phyloP scores from a whole-genome alignment of 2,113 vertebrate species.

The Osmerus eperlanus region DNA sequence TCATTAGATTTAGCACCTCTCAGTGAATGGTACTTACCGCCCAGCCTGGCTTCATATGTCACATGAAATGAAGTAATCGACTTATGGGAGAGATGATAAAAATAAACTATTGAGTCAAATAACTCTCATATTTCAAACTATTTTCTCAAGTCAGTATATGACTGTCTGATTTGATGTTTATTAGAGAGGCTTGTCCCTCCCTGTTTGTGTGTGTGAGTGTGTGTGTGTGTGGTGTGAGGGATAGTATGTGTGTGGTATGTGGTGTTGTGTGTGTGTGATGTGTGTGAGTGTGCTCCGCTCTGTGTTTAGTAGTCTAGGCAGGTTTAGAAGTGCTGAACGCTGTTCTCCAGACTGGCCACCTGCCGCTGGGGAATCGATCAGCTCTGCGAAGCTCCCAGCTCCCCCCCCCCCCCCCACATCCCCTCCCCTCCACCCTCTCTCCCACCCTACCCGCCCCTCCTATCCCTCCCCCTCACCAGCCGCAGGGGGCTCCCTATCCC shows the following conservation, averaged over 20 bases:
- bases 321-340: slow-evolving; percentile 37
- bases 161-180: slow-evolving; percentile 27
- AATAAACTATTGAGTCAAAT: slow-evolving; percentile 18
- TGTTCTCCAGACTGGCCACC: slow-evolving; percentile 59
- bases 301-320: slow-evolving; percentile 61
- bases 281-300: slow-evolving; percentile 13
- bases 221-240: slow-evolving; percentile 7
- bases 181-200: slow-evolving; percentile 13
- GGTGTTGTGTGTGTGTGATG: not conserved
- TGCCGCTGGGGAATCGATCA: slow-evolving; percentile 67
- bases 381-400: slow-evolving; percentile 33
- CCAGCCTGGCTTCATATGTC: not conserved
- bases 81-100: slow-evolving; percentile 12
- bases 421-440: slow-evolving; percentile 21
- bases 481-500: slow-evolving; percentile 43
- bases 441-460: slow-evolving; percentile 19
- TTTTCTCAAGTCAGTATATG: not conserved
- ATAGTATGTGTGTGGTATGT: not conserved
- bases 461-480: slow-evolving; percentile 24
- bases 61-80: not conserved
- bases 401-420: not conserved
- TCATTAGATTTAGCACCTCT: not conserved
- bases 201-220: slow-evolving; percentile 21
- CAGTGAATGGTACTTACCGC: not conserved
- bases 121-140: not conserved